Conservation (phyloP, 2,797 vertebrate genomes). For the Cercopithecus mitis region DNA sequence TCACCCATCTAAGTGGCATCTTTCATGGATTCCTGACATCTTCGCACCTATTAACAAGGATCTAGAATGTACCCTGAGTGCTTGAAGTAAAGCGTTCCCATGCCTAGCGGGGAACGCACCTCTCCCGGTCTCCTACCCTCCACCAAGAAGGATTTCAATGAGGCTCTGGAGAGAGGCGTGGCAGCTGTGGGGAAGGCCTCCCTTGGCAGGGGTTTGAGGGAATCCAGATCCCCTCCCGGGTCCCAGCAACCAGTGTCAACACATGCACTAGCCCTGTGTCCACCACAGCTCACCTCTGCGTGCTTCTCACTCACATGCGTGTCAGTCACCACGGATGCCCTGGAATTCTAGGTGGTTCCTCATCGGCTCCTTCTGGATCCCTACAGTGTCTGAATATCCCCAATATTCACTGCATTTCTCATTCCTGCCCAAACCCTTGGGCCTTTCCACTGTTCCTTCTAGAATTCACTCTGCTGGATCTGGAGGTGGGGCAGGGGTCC, state of each 20-base stretch:
- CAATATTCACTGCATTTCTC: not conserved
- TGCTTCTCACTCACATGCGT: not conserved
- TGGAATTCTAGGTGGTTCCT: not conserved
- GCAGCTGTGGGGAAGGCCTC: not conserved
- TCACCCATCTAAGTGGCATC: not conserved
- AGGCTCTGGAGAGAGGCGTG: not conserved
- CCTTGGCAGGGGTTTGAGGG: no score
- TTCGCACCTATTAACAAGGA: not conserved
- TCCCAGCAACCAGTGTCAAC: not conserved
- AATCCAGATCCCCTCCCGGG: fast-evolving
- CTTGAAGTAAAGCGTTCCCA: not conserved
- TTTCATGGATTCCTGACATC: not conserved
- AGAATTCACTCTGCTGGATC: not conserved
- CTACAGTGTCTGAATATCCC: not conserved
- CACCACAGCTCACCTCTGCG: not conserved
- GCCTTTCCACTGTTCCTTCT: not conserved
- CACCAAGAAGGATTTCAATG: not conserved
- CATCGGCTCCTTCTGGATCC: not conserved
- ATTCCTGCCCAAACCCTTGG: not conserved
- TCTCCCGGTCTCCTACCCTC: not conserved
- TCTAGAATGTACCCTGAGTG: not conserved
- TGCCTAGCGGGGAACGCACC: no score
- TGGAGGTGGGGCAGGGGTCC: not conserved
- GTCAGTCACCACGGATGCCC: no score
- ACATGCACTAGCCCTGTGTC: not conserved